Base-by-base conservation (phyloP, 2,113 vertebrate species). In the Herpetotheres cachinnans region DNA sequence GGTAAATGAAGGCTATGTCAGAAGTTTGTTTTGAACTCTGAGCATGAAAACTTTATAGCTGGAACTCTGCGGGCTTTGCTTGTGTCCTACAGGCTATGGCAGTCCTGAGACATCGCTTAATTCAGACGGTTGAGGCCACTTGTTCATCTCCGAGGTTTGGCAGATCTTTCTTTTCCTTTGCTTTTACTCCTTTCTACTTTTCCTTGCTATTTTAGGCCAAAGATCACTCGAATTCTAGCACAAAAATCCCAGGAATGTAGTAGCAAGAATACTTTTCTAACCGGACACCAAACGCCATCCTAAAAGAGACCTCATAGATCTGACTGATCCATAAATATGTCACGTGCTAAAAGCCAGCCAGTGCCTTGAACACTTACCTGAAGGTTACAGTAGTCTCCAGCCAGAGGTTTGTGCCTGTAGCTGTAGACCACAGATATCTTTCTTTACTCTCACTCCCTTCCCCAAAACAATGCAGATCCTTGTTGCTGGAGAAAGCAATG, bases 351-450 rank as follows among this genome's bases (percentile, higher is more conserved):
- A 61, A 56, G 18, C 22, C 16, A 63, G 38, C 4, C 3, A 6
- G 29, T 20, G 42, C 42, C 52, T 16, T 22, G 4, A 32, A 11
- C 2, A 0, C 20, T 30, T 30, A 16, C 6, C 67, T 89, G 47
- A 20, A 29, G 29, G 13, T 27, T 2, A 0, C 46, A 27, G 27
- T 22, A 10, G 0, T 12, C 22, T 76, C 34, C 8, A 47, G 50
- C 12, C 52, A 63, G 63, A 38, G 2, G 1, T 36, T 70, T 14
- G 2, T 46, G 40, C 46, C 42, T 44, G 14, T 32, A 50, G 52
- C 36, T 77, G 49, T 20, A 14, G 40, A 36, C 7, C 20, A 40
- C 29, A 38, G 25, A 19, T 9, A 20, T 1, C 7, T 58, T 16
- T 47, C 71, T 84, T 71, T 15, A 16, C 6, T 58, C 7, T 30